Base-by-base conservation (phyloP, 2,797 vertebrate genomes). In the Sebastes goodei region DNA sequence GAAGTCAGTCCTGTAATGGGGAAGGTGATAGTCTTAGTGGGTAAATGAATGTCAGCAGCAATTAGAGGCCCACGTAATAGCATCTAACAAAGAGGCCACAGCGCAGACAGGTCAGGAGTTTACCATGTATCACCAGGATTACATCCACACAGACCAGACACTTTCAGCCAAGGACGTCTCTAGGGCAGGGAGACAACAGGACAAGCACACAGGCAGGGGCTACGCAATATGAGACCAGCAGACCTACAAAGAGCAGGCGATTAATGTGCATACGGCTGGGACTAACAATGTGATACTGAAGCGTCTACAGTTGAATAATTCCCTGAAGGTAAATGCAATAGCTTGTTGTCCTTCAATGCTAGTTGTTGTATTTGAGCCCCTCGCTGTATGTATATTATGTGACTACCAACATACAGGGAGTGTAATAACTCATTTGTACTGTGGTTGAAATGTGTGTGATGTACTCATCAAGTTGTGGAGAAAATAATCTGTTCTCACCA, bases 1-100 rank as follows among this genome's bases (percentile, higher is more conserved):
- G 78, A 84, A 89, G 85, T 88, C 77, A 52, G 79, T 78, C 61
- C 71, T 89, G 90, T 93, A 91, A 93, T 87, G 88, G 80, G 84
- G 88, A 93, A 93, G 88, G 89, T 85, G 93, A 90, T 94, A 93
- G 91, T 86, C 88, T 93, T 93, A 86, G 91, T 94, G 93, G 93
- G 85, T 94, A 94, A 95, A 95, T 94, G 92, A 95, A 95, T 90
- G 94, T 95, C 95, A 94, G 87, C 85, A 87, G 93, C 94, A 95
- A 96, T 96, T 95, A 96, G 93, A 95, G 91, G 90, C 87, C 85
- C 57, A 74, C 63, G 71, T 94, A 94, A 94, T 92, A 93, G 90
- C 86, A 74, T 90, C 81, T 83, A 88, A 78, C 89, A 88, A 91
- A 92, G 86, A 79, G 91, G 81, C 88, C 90, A 83, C 85, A 81